Evolutionary conservation across 1,140 invertebrate genomes (phyloP), one percentile per base, ranked within the genome.

Genomic region (Drosophila kepulauana): DNA sequence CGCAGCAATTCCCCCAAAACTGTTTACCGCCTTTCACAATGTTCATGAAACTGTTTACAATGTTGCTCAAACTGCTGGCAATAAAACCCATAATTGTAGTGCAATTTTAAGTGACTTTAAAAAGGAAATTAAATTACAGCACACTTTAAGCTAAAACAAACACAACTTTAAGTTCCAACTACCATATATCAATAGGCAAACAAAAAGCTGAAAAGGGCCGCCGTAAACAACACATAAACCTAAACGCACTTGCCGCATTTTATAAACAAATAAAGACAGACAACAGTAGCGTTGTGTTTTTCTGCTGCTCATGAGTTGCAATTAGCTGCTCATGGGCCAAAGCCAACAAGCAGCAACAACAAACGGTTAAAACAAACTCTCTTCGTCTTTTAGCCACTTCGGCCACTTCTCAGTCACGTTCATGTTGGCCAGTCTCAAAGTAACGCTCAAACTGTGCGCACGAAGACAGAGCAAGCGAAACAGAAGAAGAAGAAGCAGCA

Each of bases 381-480:
- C 35, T 52, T 73, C 63, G 59, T 77, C 77, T 72, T 64, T 64
- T 20, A 46, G 59, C 70, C 69, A 68, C 41, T 25, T 25, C 20
- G 71, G 65, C 73, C 62, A 64, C 51, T 57, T 45, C 58, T 65
- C 63, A 15, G 67, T 57, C 68, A 76, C 57, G 68, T 59, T 75
- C 63, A 25, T 25, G 62, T 46, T 62, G 41, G 74, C 59, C 86
- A 89, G 85, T 89, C 85, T 81, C 56, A 69, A 80, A 85, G 86
- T 76, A 90, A 69, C 86, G 59, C 78, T 89, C 81, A 74, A 86
- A 90, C 86, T 82, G 85, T 75, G 68, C 78, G 59, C 86, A 79
- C 81, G 56, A 85, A 46, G 43, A 35, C 56, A 35, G 16, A 65
- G 30, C 46, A 49, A 35, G 45, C 63, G 45, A 16, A 28, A 38